Base-by-base conservation (phyloP, 2,113 vertebrate genomes). In the Lamprologus lemairii region DNA sequence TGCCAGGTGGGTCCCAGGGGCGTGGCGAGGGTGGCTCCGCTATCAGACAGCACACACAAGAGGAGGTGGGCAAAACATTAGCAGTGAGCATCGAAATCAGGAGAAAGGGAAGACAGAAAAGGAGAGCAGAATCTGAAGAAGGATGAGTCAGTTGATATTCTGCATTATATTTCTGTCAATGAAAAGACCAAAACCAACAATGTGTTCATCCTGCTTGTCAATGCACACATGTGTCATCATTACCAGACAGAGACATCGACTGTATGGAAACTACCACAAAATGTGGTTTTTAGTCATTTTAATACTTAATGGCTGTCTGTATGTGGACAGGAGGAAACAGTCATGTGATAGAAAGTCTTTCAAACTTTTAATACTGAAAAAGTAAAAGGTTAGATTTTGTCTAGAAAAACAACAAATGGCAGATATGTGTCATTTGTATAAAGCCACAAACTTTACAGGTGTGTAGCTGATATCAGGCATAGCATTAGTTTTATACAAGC, bases 1-100 rank as follows among this genome's bases (percentile, higher is more conserved):
- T 97, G 97, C 97, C 94, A 98, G 97, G 97, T 97, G 97, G 95
- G 96, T 97, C 96, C 97, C 97, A 90, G 97, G 97, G 94, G 96
- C 96, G 95, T 96, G 95, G 95, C 97, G 97, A 93, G 96, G 96
- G 95, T 97, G 96, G 97, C 95, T 97, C 97, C 97, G 97, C 97
- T 97, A 97, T 97, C 92, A 94, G 97, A 97, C 96, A 95, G 96
- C 97, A 97, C 96, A 97, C 96, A 97, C 95, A 97, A 95, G 96
- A 97, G 94, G 95, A 97, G 96, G 97, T 92, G 93, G 96, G 92
- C 96, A 97, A 89, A 97, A 95, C 95, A 94, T 97, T 97, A 97
- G 96, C 96, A 95, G 96, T 86, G 89, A 94, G 90, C 87, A 90
- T 91, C 19, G 47, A 85, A 93, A 89, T 57, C 19, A 92, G 91